Conservation (phyloP, 1,140 invertebrate species). For the Drosophila pectinifera region DNA sequence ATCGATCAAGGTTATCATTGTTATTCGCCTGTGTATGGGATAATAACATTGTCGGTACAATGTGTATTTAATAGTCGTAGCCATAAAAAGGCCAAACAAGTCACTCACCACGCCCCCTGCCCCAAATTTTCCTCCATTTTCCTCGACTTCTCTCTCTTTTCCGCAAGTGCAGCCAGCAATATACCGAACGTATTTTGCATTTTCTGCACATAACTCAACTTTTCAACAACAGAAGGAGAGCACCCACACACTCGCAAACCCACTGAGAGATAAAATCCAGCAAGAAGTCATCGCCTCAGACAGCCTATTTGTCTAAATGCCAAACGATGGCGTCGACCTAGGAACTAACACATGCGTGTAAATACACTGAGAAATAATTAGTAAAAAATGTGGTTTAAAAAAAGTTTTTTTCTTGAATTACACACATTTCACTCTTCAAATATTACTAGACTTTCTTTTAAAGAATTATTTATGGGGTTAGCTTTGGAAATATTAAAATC, state of each 20-base stretch:
- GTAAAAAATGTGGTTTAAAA: background rate
- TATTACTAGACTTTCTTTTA: too few species aligned
- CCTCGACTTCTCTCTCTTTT: background rate
- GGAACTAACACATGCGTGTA: slow-evolving; percentile 7
- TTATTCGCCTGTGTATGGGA: slow-evolving; percentile 40
- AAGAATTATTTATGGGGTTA: too few species aligned
- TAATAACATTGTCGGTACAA: slow-evolving; percentile 52
- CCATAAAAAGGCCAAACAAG: slow-evolving; percentile 37
- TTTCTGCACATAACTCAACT: slow-evolving; percentile 68
- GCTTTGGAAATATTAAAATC: too few species aligned
- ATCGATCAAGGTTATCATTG: slow-evolving; percentile 64
- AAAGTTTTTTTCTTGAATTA: background rate
- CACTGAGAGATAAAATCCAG: slow-evolving; percentile 39
- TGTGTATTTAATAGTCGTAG: slow-evolving; percentile 64
- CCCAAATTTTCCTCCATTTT: slow-evolving; percentile 14
- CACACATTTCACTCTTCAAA: too few species aligned
- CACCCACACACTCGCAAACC: slow-evolving; percentile 6
- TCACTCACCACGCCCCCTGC: slow-evolving; percentile 18
- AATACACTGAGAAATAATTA: slow-evolving; percentile 1
- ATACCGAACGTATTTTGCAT: slow-evolving; percentile 62
- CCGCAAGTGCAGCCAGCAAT: slow-evolving; percentile 23
- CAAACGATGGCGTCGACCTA: slow-evolving; percentile 44
- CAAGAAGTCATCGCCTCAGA: slow-evolving; percentile 26
- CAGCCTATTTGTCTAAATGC: slow-evolving; percentile 69
- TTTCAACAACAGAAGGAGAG: slow-evolving; percentile 45